Percentiles rank a stretch among this genome's conserved stretches.
These are phyloP conservation scores for Geophilus truncorum DNA, from an alignment of 2,888 invertebrate genomes.

Conservation along the genomic window DNA sequence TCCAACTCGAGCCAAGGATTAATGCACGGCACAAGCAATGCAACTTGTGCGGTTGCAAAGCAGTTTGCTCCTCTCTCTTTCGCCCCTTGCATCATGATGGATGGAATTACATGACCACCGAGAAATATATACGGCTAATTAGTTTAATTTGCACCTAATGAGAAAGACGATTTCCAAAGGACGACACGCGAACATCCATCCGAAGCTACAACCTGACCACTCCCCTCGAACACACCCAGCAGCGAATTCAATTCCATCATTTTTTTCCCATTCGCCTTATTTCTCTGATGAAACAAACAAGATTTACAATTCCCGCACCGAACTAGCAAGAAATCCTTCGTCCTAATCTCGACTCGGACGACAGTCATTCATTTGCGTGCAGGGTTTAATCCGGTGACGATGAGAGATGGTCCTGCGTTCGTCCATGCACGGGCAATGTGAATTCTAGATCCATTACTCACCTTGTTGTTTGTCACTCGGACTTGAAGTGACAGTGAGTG, in stretches of 20 bases:
- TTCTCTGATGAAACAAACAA: not conserved
- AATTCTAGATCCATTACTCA: constrained; percentile 2
- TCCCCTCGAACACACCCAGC: not conserved
- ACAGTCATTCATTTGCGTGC: not conserved
- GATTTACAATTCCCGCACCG: not conserved
- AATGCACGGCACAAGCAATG: not conserved
- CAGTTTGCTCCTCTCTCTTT: not conserved
- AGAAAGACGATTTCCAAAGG: constrained; percentile 11
- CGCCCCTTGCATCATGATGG: constrained; percentile 14
- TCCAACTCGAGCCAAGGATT: constrained; percentile 7
- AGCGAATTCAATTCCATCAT: not conserved
- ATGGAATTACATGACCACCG: constrained; percentile 16
- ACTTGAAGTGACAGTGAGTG: not conserved
- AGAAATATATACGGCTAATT: constrained; percentile 20
- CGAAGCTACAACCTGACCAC: not conserved
- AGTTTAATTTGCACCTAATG: constrained; percentile 20
- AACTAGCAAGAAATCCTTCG: not conserved
- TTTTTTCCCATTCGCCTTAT: not conserved
- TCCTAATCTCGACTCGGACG: not conserved
- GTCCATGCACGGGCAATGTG: not conserved
- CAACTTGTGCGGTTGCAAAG: constrained; percentile 5
- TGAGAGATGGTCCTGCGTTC: not conserved
- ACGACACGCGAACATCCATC: not conserved
- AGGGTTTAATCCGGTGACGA: not conserved
- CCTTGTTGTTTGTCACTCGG: constrained; percentile 20